Conservation (phyloP, 2,888 invertebrate genomes). For the Thera obeliscata region DNA sequence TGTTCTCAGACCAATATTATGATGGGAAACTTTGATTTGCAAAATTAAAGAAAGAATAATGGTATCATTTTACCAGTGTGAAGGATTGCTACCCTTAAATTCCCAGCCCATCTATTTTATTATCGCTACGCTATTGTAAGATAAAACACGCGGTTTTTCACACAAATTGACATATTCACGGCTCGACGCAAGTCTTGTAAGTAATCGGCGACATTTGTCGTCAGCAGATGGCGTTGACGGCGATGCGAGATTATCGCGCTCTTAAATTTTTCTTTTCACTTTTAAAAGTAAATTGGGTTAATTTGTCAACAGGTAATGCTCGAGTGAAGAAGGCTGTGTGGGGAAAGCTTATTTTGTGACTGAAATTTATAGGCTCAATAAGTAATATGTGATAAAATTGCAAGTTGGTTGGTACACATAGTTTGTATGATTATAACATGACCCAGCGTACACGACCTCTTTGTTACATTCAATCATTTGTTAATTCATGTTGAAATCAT, state of each 20-base stretch:
- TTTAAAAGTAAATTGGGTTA: slow-evolving; percentile 44
- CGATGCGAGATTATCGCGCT: slow-evolving; percentile 56
- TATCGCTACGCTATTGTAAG: slow-evolving; percentile 24
- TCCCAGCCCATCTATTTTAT: slow-evolving; percentile 15
- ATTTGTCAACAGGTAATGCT: slow-evolving; percentile 45
- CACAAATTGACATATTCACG: slow-evolving; percentile 50
- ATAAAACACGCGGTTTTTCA: slow-evolving; percentile 39
- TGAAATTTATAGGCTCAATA: not conserved
- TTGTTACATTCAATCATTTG: too few relatives aligned
- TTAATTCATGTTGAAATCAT: too few relatives aligned
- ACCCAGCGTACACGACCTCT: too few relatives aligned
- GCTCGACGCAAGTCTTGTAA: slow-evolving; percentile 53
- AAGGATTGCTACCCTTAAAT: slow-evolving; percentile 16
- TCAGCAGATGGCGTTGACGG: slow-evolving; percentile 53
- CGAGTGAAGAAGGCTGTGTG: not conserved
- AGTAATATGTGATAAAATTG: too few relatives aligned
- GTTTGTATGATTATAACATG: too few relatives aligned
- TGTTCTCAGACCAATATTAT: too few relatives aligned
- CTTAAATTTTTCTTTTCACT: slow-evolving; percentile 45
- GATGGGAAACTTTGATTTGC: too few relatives aligned
- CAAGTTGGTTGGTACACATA: too few relatives aligned
- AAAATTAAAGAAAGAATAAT: not conserved
- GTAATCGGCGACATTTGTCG: slow-evolving; percentile 64
- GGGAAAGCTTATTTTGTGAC: not conserved
- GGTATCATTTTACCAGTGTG: not conserved